These are phyloP conservation scores for Halcyon senegalensis DNA, from an alignment of 2,113 vertebrate species.

Conservation along the genomic window DNA sequence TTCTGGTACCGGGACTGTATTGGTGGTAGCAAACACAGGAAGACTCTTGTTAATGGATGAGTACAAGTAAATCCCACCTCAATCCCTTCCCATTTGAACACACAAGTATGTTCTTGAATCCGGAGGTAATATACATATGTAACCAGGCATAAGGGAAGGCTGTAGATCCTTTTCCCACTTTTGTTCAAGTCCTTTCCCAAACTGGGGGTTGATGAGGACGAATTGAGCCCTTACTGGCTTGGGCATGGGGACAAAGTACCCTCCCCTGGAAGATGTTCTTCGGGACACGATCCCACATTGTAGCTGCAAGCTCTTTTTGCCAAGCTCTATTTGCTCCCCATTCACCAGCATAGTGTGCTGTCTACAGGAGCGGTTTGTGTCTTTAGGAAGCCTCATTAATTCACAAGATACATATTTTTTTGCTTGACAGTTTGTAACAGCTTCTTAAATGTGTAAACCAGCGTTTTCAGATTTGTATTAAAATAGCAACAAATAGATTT, in stretches of 20 bases:
- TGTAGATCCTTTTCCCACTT: neutral
- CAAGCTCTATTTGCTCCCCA: neutral
- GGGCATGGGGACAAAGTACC: neutral
- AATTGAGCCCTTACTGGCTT: neutral
- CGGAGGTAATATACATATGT: neutral
- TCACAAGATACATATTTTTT: conserved; percentile 65
- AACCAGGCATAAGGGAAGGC: neutral
- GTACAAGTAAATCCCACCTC: neutral
- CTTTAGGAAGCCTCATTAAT: conserved; percentile 78
- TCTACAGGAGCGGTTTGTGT: neutral
- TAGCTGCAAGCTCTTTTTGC: neutral
- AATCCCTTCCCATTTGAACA: neutral
- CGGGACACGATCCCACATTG: neutral
- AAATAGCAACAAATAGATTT: conserved; percentile 59
- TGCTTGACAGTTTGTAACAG: conserved; percentile 73
- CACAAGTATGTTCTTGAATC: neutral
- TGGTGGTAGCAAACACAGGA: fast-evolving
- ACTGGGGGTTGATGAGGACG: neutral
- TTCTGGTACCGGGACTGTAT: neutral
- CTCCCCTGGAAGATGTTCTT: neutral
- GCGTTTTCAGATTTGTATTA: conserved; percentile 48
- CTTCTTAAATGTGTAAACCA: conserved; percentile 75
- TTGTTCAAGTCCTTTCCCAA: neutral
- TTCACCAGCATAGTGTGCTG: neutral
- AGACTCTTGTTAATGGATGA: neutral